Conservation (phyloP, 53 echinoderm and acorn worm genomes). For the Hippasteria phrygiana region DNA sequence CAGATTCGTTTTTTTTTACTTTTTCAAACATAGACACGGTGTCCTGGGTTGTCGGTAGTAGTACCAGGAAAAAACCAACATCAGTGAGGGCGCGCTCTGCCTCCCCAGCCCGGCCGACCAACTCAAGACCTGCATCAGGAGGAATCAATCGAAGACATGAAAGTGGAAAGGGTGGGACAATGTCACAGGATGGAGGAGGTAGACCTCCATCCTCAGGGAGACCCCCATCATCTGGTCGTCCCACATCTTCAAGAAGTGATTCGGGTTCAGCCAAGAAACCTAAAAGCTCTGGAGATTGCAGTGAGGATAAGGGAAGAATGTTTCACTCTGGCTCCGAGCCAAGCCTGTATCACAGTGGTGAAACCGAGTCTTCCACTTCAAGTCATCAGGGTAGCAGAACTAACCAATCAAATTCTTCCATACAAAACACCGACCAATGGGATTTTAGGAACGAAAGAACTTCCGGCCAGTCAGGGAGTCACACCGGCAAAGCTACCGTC, state of each 20-base stretch:
- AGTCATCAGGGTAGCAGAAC: background rate
- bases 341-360: slow-evolving; percentile 26
- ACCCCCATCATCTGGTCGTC: slow-evolving; percentile 18
- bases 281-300: background rate
- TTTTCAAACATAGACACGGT: slow-evolving; percentile 26
- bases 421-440: slow-evolving; percentile 1
- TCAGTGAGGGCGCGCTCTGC: slow-evolving; percentile 68
- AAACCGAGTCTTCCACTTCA: background rate
- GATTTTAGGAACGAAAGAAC: slow-evolving; percentile 3
- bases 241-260: slow-evolving; percentile 35
- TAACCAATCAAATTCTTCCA: slow-evolving; percentile 2
- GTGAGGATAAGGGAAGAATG: slow-evolving; percentile 14
- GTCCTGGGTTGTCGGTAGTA: slow-evolving; percentile 72
- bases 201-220: slow-evolving; percentile 29
- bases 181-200: slow-evolving; percentile 17
- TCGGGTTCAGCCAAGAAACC: slow-evolving; percentile 38
- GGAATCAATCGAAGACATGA: slow-evolving; percentile 8
- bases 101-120: slow-evolving; percentile 66
- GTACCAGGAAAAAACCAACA: slow-evolving; percentile 62
- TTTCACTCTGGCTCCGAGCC: slow-evolving; percentile 48
- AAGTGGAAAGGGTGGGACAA: slow-evolving; percentile 42
- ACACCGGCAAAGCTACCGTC: slow-evolving; percentile 5
- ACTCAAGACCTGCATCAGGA: background rate
- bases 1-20: too few relatives aligned
- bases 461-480: slow-evolving; percentile 18